Base-by-base conservation (phyloP, 2,888 invertebrate species). In the Napeogenes sylphis region DNA sequence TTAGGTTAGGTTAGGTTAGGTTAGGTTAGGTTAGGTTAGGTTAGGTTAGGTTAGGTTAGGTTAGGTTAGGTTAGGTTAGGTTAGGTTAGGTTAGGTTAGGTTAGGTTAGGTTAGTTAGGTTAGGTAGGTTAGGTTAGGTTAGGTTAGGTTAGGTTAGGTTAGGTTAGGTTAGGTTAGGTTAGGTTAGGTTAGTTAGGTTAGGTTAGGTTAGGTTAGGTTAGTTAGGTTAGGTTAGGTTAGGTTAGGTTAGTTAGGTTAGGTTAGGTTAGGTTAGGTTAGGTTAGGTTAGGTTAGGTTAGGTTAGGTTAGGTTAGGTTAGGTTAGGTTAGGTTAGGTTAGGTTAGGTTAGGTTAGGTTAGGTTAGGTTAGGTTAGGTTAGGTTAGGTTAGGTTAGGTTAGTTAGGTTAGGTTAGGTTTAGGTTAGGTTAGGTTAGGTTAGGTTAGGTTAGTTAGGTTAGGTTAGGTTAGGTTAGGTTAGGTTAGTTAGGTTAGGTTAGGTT, bases 11-110 rank as follows among this genome's bases (percentile, higher is more conserved):
- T 64, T 58, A 61, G 64, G 64, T 64, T n/a, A n/a, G 64, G 64
- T 64, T 64, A 61, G 64, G 64, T 64, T 64, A 64, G 64, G 64
- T 64, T 64, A 64, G 64, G 64, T 64, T 64, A 64, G 64, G 64
- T 64, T 64, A 64, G 64, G 64, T 64, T 64, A 64, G 64, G 64
- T 64, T 64, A 64, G 64, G 65, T 65, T 65, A 65, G 65, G 65
- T 64, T 64, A 64, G 64, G 61, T 65, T 65, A 62, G 65, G 65
- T 65, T 65, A 65, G 65, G 65, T 65, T 65, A 65, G 65, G 65
- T 65, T 61, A 59, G 64, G 64, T 64, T 64, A 64, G 64, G 65
- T 65, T 65, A 65, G 65, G 65, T 65, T 65, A 65, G 64, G 65
- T 65, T 65, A 65, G 65, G 65, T 65, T 65, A 65, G 65, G 65